Percentiles rank a stretch among this genome's conserved stretches.
These are phyloP conservation scores for Drosophila erecta DNA, from an alignment of 1,140 invertebrate genomes.

Conservation along the genomic window DNA sequence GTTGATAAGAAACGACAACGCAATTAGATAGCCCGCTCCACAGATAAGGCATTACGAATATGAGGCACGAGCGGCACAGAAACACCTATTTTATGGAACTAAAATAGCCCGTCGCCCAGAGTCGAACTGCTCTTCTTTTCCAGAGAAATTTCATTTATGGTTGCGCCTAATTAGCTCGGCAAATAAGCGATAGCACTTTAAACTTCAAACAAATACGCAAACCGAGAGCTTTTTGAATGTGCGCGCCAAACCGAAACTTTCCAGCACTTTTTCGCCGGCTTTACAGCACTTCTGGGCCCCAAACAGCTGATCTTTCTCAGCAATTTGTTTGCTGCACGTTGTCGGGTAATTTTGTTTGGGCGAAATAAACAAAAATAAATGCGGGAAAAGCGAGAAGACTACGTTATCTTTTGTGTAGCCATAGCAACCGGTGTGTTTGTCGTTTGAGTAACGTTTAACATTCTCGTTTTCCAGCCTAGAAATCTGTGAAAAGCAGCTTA, in stretches of 20 bases:
- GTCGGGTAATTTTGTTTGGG: conserved; percentile 14
- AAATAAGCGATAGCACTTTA: conserved; percentile 26
- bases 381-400: background rate
- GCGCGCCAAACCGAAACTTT: conserved; percentile 13
- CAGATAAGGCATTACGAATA: conserved; percentile 50
- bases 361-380: conserved; percentile 30
- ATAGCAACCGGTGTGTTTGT: conserved; percentile 36
- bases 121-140: conserved; percentile 58
- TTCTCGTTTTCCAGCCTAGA: conserved; percentile 45
- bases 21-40: conserved; percentile 71
- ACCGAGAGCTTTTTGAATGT: conserved; percentile 8
- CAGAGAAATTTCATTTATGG: conserved; percentile 70
- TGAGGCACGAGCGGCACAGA: conserved; percentile 5
- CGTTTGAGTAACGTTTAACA: conserved; percentile 31
- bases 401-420: conserved; percentile 16
- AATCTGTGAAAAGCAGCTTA: conserved; percentile 10
- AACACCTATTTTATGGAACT: conserved; percentile 46
- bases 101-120: conserved; percentile 64
- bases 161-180: conserved; percentile 58
- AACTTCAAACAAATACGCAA: conserved; percentile 13
- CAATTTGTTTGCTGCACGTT: conserved; percentile 19
- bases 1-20: conserved; percentile 75
- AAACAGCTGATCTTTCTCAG: conserved; percentile 28
- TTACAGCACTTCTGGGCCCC: conserved; percentile 16
- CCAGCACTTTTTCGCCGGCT: conserved; percentile 10